Evolutionary conservation across 2,888 invertebrate genomes (phyloP).

Genomic region (Eupithecia inturbata): DNA sequence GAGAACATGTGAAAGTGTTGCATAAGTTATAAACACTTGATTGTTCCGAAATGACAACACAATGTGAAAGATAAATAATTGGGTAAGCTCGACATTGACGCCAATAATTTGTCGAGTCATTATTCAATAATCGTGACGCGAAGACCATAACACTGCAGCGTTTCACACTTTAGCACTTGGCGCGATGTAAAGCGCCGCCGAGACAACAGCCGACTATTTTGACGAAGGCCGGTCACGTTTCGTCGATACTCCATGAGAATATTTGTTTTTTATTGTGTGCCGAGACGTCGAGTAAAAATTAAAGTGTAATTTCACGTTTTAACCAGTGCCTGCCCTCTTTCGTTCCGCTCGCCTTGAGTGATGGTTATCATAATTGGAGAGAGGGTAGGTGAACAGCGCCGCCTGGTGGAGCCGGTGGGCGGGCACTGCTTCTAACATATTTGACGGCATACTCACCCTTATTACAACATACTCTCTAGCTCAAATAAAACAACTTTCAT

Average conservation of each 20-base stretch:
- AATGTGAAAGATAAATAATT: constrained; percentile 6
- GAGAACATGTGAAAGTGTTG: constrained; percentile 16
- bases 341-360: constrained; percentile 84
- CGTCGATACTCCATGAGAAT: constrained; percentile 84
- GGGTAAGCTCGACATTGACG: constrained; percentile 54
- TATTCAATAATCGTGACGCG: constrained; percentile 82
- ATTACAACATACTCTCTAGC: constrained; percentile 15
- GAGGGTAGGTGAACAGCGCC: constrained; percentile 78
- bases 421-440: constrained; percentile 63
- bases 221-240: constrained; percentile 84
- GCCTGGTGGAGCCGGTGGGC: constrained; percentile 71
- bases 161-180: constrained; percentile 84
- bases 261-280: constrained; percentile 83
- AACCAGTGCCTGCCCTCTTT: constrained; percentile 83
- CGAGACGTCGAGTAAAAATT: constrained; percentile 79
- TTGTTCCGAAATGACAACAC: constrained; percentile 42
- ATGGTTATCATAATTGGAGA: constrained; percentile 83
- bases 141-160: constrained; percentile 77
- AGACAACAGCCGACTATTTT: constrained; percentile 82
- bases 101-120: constrained; percentile 74
- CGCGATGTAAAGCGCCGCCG: constrained; percentile 77
- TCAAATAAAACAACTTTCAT: constrained; percentile 41
- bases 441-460: constrained; percentile 50
- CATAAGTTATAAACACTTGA: constrained; percentile 44
- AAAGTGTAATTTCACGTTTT: constrained; percentile 84